Conservation (phyloP, 2,797 vertebrate species). For the Siniperca scherzeri region DNA sequence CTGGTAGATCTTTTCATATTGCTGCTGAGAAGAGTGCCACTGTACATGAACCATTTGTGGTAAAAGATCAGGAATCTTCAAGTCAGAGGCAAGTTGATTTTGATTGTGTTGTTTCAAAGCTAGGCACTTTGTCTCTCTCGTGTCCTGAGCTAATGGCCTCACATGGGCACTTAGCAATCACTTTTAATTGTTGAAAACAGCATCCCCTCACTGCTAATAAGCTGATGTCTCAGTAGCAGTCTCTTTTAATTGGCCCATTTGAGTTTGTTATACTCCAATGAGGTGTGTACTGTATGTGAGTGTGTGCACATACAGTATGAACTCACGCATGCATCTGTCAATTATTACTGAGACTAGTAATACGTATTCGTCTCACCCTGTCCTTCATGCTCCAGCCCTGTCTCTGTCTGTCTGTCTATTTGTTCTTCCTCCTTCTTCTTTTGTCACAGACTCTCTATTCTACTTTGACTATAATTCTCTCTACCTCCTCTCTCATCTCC, state of each 20-base stretch:
- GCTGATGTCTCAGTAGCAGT: constrained; percentile 36
- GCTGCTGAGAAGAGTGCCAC: neutral
- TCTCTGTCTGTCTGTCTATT: constrained; percentile 17
- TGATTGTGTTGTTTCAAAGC: constrained; percentile 45
- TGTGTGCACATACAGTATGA: neutral
- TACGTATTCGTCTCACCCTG: constrained; percentile 18
- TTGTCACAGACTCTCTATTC: constrained; percentile 12
- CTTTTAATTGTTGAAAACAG: constrained; percentile 54
- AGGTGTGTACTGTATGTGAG: neutral
- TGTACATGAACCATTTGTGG: neutral
- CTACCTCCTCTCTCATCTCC: constrained; percentile 4
- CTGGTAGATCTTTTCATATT: neutral
- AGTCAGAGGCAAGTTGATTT: constrained; percentile 9
- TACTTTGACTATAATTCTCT: constrained; percentile 9
- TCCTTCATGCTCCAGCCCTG: constrained; percentile 12
- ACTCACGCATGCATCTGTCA: constrained; percentile 21
- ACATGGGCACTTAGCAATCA: constrained; percentile 50
- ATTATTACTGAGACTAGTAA: constrained; percentile 23
- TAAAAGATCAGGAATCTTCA: constrained; percentile 7
- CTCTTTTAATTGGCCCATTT: constrained; percentile 63
- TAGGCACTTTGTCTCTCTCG: constrained; percentile 10
- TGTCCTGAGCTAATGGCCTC: constrained; percentile 49
- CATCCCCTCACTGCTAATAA: constrained; percentile 49
- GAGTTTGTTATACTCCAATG: constrained; percentile 31
- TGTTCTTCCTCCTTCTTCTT: constrained; percentile 14